Evolutionary conservation across 2,113 vertebrate genomes (phyloP).

Genomic region (Mormyrus iriodes): DNA sequence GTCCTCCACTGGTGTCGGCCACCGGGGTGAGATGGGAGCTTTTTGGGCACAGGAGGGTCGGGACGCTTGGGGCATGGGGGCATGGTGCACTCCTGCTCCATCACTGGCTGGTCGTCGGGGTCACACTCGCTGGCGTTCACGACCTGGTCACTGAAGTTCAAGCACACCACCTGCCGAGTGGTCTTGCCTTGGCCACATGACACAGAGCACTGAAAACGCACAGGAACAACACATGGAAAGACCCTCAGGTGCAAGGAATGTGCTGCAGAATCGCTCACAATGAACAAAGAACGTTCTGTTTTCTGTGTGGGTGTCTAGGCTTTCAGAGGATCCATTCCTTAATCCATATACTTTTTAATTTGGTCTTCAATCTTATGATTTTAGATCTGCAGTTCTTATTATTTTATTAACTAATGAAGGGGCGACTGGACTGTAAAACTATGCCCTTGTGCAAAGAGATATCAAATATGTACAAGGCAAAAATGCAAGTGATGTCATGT

Average conservation of each 20-base stretch:
- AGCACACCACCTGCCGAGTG: conserved; percentile 80
- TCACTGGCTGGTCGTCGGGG: conserved; percentile 75
- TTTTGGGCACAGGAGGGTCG: conserved; percentile 61
- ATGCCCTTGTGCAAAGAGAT: neutral
- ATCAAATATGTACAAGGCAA: neutral
- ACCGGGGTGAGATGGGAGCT: conserved; percentile 44
- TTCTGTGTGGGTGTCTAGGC: neutral
- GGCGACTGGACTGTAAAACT: neutral
- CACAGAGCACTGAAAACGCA: conserved; percentile 78
- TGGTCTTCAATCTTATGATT: neutral
- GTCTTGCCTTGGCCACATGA: conserved; percentile 90
- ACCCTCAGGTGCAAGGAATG: neutral
- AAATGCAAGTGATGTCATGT: neutral
- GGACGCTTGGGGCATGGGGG: conserved; percentile 76
- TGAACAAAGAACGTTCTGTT: neutral
- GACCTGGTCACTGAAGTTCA: conserved; percentile 83
- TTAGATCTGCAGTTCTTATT: neutral
- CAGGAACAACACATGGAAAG: conserved; percentile 5
- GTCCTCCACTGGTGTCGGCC: conserved; percentile 80
- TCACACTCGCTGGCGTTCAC: conserved; percentile 81
- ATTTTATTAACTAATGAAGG: neutral
- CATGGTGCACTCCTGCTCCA: conserved; percentile 86
- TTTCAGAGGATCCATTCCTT: neutral
- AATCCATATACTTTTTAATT: neutral
- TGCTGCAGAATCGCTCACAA: neutral